Evolutionary conservation across 2,113 vertebrate species (phyloP).

Genomic region (Tupaia tana): DNA sequence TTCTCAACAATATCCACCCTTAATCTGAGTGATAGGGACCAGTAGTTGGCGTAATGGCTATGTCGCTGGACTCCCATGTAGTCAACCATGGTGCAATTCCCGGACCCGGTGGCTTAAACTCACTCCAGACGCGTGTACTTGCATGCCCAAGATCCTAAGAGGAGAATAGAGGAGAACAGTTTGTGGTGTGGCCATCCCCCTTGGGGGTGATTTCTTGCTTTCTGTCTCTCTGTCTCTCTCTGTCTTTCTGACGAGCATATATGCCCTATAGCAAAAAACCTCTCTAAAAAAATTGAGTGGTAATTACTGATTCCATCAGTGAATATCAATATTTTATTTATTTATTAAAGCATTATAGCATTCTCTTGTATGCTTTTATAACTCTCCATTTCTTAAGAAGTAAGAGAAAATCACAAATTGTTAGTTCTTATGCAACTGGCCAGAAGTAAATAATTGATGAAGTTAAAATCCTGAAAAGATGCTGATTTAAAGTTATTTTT

Average conservation of each 20-base stretch:
- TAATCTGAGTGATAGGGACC: neutral
- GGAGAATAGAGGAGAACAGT: no score
- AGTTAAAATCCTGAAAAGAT: neutral
- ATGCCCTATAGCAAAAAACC: no score
- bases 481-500: neutral
- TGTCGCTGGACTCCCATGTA: no score
- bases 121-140: no score
- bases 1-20: fast-evolving
- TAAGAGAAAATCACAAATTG: neutral
- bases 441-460: neutral
- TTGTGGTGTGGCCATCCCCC: no score
- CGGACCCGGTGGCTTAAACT: no score
- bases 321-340: neutral
- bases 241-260: no score
- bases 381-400: neutral
- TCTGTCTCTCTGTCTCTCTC: no score
- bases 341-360: neutral
- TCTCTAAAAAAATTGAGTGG: neutral
- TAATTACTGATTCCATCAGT: neutral
- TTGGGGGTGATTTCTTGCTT: no score
- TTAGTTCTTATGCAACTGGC: neutral
- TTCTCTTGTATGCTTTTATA: neutral
- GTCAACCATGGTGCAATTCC: no score
- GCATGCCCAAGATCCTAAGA: no score
- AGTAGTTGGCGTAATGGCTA: no score